Base-by-base conservation (phyloP, 2,113 vertebrate species). In the Cyanoderma ruficeps region DNA sequence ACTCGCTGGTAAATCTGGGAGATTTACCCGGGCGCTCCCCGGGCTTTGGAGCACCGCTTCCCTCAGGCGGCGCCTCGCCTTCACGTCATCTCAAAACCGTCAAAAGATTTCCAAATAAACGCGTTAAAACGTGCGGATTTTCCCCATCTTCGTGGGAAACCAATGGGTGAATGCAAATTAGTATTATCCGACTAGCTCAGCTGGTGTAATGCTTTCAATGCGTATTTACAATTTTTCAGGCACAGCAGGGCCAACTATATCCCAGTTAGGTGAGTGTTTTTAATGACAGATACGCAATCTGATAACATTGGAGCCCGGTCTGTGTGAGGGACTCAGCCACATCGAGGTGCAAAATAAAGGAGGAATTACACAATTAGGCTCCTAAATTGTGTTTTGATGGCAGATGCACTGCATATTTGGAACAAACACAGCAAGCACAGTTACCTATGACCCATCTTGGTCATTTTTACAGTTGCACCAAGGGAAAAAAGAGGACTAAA, bases 1-100 rank as follows among this genome's bases (percentile, higher is more conserved):
- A 1, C 4, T 5, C 7, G 0, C 9, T 4, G 53, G 2, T 19
- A 24, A 44, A 52, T 11, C 4, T 7, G 31, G n/a, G 4, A 9
- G 33, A 0, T 65, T 27, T 25, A 11, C 1, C 24, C 8, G 13
- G 4, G 7, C 13, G 46, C 11, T 49, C 10, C 10, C 3, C 8
- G 33, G 7, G 13, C 7, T 28, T 33, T 15, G 53, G 5, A 27
- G 12, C n/a, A 1, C 2, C 3, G 0, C 22, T 46, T 46, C 41
- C 31, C n/a, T 57, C 47, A 33, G 37, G 24, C 5, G n/a, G 1
- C 18, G 22, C 33, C 30, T 41, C 27, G 6, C 22, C 78, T 53
- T 63, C 44, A 4, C 3, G 16, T 6, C 12, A 0, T 23, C 46
- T 65, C 44, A 15, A 42, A 69, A 14, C 12, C 0, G 0, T 6